Evolutionary conservation across 2,113 vertebrate species (phyloP).

Genomic region (Athene cunicularia): DNA sequence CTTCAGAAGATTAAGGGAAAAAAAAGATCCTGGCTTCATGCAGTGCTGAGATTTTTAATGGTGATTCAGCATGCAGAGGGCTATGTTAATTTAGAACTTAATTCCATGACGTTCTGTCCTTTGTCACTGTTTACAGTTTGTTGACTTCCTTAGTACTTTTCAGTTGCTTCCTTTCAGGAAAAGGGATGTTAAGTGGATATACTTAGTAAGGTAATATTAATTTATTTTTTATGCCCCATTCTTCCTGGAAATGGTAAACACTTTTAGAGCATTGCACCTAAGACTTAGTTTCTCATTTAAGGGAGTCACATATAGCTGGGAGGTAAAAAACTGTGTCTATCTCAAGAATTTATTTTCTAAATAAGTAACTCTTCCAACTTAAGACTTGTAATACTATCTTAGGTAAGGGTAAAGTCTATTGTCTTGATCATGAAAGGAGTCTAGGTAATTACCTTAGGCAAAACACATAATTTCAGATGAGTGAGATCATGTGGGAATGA

Average conservation of each 20-base stretch:
- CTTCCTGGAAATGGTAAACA: neutral
- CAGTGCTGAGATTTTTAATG: neutral
- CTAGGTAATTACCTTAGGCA: neutral
- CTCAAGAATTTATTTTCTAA: neutral
- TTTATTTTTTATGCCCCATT: neutral
- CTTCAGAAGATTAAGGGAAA: neutral
- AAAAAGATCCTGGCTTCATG: neutral
- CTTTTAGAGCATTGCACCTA: neutral
- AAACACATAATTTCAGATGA: neutral
- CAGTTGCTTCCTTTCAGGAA: slow-evolving; percentile 5
- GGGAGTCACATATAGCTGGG: neutral
- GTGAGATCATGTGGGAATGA: neutral
- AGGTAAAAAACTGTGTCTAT: neutral
- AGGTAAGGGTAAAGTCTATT: neutral
- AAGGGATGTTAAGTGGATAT: neutral
- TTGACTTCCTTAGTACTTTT: slow-evolving; percentile 45
- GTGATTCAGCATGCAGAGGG: neutral
- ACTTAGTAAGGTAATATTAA: neutral
- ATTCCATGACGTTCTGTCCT: neutral
- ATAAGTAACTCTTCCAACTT: neutral
- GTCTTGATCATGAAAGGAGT: neutral
- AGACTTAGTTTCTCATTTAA: neutral
- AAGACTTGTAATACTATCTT: neutral
- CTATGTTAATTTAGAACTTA: slow-evolving; percentile 1
- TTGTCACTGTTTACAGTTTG: slow-evolving; percentile 47